Percentiles rank a stretch among this genome's conserved stretches.
phyloP scores from a whole-genome alignment of 2,113 vertebrate genomes.

The Zingel zingel region DNA sequence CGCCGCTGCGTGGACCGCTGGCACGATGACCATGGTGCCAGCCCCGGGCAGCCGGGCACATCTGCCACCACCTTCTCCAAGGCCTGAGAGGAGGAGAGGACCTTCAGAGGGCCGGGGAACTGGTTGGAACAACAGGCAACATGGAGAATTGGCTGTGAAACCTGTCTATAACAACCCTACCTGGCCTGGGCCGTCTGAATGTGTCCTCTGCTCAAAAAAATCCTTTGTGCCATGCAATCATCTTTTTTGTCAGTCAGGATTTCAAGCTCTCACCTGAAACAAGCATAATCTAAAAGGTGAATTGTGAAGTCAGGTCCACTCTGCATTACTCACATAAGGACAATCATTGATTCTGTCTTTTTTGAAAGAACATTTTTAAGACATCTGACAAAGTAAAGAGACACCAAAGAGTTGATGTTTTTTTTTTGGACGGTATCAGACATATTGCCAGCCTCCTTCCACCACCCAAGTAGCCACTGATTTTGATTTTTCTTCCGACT shows the following conservation, averaged over 20 bases:
- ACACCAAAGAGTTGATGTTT: conserved; percentile 82
- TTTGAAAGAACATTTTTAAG: conserved; percentile 69
- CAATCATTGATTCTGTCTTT: conserved; percentile 80
- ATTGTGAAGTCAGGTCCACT: conserved; percentile 78
- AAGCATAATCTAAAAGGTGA: conserved; percentile 72
- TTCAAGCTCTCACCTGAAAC: conserved; percentile 74
- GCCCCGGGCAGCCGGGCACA: conserved; percentile 88
- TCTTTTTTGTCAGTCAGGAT: conserved; percentile 76
- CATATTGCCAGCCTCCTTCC: conserved; percentile 50
- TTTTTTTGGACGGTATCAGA: conserved; percentile 66
- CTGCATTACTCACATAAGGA: conserved; percentile 76
- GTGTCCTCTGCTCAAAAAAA: conserved; percentile 68
- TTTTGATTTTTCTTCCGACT: conserved; percentile 57
- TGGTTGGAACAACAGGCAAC: conserved; percentile 57
- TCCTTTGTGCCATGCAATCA: conserved; percentile 84
- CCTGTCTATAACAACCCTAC: conserved; percentile 55
- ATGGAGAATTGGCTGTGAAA: conserved; percentile 49
- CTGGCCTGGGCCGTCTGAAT: conserved; percentile 67
- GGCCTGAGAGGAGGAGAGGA: conserved; percentile 88
- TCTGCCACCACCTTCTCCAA: conserved; percentile 96
- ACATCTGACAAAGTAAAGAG: conserved; percentile 77
- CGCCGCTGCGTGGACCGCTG: conserved; percentile 97
- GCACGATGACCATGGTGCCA: conserved; percentile 92
- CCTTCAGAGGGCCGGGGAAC: conserved; percentile 49
- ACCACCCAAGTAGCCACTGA: conserved; percentile 67